Conservation (phyloP, 2,113 vertebrate species). For the Ciconia boyciana region DNA sequence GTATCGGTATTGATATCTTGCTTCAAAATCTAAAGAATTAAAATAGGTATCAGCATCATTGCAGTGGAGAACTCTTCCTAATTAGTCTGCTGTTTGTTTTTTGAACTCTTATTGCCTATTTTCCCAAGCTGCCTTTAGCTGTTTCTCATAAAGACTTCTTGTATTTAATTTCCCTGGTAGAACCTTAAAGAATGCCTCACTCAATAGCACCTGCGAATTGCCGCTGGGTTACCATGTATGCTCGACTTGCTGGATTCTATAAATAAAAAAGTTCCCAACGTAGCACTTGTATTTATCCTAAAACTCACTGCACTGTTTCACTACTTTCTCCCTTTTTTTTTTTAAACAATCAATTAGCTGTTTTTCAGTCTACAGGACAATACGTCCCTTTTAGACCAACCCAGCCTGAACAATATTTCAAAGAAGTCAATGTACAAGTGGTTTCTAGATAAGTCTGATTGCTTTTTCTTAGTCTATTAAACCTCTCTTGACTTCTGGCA, state of each 20-base stretch:
- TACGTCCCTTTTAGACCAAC: neutral
- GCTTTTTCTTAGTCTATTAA: neutral
- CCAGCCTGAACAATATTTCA: neutral
- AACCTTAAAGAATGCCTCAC: neutral
- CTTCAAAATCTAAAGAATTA: neutral
- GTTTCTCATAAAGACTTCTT: neutral
- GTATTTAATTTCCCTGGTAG: neutral
- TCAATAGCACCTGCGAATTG: neutral
- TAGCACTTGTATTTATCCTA: neutral
- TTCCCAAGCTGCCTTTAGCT: neutral
- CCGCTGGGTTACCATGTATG: neutral
- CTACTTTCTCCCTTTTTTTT: neutral
- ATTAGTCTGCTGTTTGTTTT: neutral
- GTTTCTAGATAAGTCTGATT: neutral
- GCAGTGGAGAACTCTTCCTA: neutral
- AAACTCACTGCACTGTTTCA: neutral
- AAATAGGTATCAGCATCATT: neutral
- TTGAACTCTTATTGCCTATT: neutral
- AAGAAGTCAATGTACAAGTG: neutral
- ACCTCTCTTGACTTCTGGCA: neutral
- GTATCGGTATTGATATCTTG: fast-evolving
- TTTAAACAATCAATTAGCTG: neutral
- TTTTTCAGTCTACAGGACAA: neutral
- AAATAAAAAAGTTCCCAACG: neutral
- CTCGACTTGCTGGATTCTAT: neutral